Percentiles rank a stretch among this genome's conserved stretches.
These are phyloP conservation scores for Cariama cristata DNA, from an alignment of 2,113 vertebrate species.

Conservation along the genomic window DNA sequence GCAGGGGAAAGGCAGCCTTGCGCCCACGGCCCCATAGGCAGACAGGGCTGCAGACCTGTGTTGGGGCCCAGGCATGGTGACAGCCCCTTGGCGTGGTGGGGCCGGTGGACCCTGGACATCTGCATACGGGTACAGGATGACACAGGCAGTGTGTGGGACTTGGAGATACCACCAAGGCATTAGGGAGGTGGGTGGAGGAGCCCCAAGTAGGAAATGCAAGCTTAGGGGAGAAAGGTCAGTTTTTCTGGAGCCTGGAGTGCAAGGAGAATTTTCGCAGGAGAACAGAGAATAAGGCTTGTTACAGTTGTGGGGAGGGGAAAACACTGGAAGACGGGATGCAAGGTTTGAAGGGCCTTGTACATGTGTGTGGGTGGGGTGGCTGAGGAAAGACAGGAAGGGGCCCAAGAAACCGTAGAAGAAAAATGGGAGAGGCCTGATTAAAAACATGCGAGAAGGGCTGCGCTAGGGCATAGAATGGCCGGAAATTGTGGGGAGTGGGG, in stretches of 20 bases:
- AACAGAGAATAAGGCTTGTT: not conserved
- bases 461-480: not conserved
- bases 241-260: not conserved
- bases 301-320: not conserved
- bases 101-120: not conserved
- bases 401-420: not conserved
- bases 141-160: not conserved
- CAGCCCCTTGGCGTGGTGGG: not conserved
- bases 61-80: not conserved
- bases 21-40: too few relatives aligned
- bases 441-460: not conserved
- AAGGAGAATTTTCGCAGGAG: not conserved
- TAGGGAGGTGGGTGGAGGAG: not conserved
- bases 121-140: fast-evolving
- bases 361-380: not conserved
- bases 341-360: not conserved
- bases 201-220: not conserved
- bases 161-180: fast-evolving
- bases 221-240: not conserved
- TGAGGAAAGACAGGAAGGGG: not conserved
- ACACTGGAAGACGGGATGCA: not conserved
- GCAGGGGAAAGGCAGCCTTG: fast-evolving
- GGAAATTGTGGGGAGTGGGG: fast-evolving
- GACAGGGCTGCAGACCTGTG: not conserved
- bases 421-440: not conserved